Evolutionary conservation across 2,888 invertebrate species (phyloP).

Genomic region (Aricia artaxerxes): DNA sequence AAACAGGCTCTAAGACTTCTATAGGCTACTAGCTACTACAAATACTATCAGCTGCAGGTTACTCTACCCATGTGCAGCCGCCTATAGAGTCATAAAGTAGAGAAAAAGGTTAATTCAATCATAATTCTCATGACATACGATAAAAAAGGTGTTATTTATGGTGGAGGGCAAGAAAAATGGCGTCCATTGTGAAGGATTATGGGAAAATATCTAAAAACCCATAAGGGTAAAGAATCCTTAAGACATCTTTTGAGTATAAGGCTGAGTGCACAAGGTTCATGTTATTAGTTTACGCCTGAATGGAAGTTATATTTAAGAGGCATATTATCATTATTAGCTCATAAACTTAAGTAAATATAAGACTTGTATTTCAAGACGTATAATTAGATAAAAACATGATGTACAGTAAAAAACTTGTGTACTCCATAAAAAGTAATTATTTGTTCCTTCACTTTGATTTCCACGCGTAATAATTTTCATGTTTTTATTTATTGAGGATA

Average conservation of each 20-base stretch:
- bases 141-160: constrained; percentile 22
- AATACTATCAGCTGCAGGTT: background rate
- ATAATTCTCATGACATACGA: background rate
- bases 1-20: too few species aligned
- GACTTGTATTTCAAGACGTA: background rate
- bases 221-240: constrained; percentile 13
- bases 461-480: background rate
- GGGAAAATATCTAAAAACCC: background rate
- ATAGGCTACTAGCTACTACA: background rate
- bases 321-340: constrained; percentile 18
- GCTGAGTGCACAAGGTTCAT: constrained; percentile 30
- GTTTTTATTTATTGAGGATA: background rate
- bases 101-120: constrained; percentile 8
- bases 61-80: background rate
- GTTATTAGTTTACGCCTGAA: background rate
- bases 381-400: background rate
- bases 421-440: background rate
- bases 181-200: constrained; percentile 15
- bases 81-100: constrained; percentile 24
- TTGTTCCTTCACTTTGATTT: background rate
- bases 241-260: constrained; percentile 33
- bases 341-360: background rate
- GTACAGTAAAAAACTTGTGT: background rate
- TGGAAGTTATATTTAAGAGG: background rate
- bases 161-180: background rate